Evolutionary conservation across 2,888 invertebrate species (phyloP).

Genomic region (Tanytarsus gracilentus): DNA sequence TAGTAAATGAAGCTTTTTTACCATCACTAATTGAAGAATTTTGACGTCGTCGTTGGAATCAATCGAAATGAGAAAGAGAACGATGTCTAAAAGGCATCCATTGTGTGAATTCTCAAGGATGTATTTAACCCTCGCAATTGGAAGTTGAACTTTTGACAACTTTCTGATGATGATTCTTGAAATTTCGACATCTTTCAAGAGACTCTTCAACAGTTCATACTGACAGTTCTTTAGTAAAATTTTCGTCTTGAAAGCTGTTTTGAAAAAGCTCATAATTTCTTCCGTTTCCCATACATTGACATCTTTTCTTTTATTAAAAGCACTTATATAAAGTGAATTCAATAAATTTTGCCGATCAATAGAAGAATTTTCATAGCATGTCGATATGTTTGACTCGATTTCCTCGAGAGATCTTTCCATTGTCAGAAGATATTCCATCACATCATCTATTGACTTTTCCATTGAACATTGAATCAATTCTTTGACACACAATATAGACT

Average conservation of each 20-base stretch:
- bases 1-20: neutral
- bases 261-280: constrained; percentile 23
- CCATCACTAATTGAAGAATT: neutral
- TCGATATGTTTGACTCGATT: too few relatives aligned
- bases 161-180: constrained; percentile 18
- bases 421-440: neutral
- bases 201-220: neutral
- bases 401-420: too few relatives aligned
- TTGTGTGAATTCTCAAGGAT: constrained; percentile 13
- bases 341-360: neutral
- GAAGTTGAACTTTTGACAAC: neutral
- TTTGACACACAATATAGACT: neutral
- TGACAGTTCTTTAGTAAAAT: neutral
- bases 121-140: neutral
- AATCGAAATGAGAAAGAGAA: neutral
- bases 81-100: neutral
- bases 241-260: neutral
- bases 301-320: neutral
- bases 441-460: neutral
- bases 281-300: constrained; percentile 12
- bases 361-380: too few relatives aligned
- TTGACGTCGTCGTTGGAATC: neutral
- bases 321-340: neutral
- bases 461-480: neutral
- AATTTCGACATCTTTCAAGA: constrained; percentile 21